These are phyloP conservation scores for Sarcophaga bullata DNA, from an alignment of 1,140 invertebrate species.

Conservation along the genomic window DNA sequence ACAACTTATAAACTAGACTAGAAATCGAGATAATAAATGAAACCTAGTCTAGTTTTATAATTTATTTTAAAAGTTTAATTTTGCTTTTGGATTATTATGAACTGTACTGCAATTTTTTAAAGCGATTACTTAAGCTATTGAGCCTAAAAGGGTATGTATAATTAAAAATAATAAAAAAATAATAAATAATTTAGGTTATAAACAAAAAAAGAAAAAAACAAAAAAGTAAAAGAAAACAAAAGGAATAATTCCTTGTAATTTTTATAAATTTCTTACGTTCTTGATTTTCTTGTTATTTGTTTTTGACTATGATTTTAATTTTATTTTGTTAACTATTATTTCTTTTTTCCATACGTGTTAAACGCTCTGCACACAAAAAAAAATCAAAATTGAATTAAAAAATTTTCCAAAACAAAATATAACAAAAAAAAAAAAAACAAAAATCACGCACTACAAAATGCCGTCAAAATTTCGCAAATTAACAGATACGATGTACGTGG, in stretches of 20 bases:
- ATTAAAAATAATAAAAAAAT: not conserved
- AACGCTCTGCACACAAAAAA: conserved; percentile 20
- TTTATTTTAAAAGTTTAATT: no score
- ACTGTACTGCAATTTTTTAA: not conserved
- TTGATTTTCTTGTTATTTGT: conserved; percentile 16
- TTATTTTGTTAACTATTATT: conserved; percentile 41
- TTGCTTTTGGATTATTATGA: no score
- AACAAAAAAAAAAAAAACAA: not conserved
- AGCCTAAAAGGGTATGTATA: not conserved
- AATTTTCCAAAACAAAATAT: not conserved
- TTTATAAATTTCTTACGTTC: conserved; percentile 8
- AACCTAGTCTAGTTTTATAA: no score
- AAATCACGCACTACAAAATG: no score
- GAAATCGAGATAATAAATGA: no score
- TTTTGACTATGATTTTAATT: conserved; percentile 35
- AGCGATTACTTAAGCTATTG: not conserved
- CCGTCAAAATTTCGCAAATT: not conserved
- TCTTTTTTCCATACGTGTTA: conserved; percentile 28
- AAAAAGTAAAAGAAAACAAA: no score
- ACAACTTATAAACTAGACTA: no score
- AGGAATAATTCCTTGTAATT: not conserved
- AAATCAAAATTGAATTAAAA: not conserved
- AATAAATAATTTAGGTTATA: not conserved
- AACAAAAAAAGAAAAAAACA: no score
- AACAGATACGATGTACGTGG: conserved; percentile 94